Evolutionary conservation across 2,888 invertebrate genomes (phyloP).

Genomic region (Serripes groenlandicus): DNA sequence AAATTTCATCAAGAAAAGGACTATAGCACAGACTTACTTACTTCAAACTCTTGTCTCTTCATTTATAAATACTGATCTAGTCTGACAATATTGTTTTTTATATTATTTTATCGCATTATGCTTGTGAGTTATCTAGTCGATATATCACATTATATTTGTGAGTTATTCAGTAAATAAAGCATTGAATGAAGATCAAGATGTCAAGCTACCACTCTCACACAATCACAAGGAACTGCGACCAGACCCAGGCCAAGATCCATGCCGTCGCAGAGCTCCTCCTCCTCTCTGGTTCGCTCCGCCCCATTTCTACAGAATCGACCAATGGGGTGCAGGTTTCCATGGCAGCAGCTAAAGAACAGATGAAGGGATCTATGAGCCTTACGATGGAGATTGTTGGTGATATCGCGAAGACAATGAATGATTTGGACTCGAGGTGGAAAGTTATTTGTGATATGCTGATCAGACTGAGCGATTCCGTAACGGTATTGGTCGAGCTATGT

Average conservation of each 20-base stretch:
- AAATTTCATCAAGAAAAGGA: too few species aligned
- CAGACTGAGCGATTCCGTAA: conserved; percentile 80
- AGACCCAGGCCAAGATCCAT: conserved; percentile 82
- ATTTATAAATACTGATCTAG: too few species aligned
- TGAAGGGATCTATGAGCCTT: conserved; percentile 47
- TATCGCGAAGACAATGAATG: conserved; percentile 54
- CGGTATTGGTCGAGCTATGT: conserved; percentile 81
- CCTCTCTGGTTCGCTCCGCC: conserved; percentile 82
- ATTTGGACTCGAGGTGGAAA: conserved; percentile 70
- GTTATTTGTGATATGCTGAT: conserved; percentile 77
- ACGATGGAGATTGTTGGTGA: conserved; percentile 57
- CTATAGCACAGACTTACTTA: too few species aligned
- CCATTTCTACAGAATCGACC: conserved; percentile 79
- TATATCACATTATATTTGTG: too few species aligned
- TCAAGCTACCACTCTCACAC: conserved; percentile 73
- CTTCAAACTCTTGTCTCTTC: too few species aligned
- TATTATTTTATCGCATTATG: too few species aligned
- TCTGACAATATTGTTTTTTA: too few species aligned
- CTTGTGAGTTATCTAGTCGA: too few species aligned
- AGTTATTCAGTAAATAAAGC: neutral
- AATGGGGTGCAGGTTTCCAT: conserved; percentile 50
- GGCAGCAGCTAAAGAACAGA: conserved; percentile 58
- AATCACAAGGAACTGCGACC: conserved; percentile 80
- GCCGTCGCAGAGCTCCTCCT: conserved; percentile 84
- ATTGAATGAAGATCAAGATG: conserved; percentile 71